A percentile compares a stretch with the other conserved stretches of the same genome.
phyloP scores from a whole-genome alignment of 2,113 vertebrate species.

The Hiodon alosoides region DNA sequence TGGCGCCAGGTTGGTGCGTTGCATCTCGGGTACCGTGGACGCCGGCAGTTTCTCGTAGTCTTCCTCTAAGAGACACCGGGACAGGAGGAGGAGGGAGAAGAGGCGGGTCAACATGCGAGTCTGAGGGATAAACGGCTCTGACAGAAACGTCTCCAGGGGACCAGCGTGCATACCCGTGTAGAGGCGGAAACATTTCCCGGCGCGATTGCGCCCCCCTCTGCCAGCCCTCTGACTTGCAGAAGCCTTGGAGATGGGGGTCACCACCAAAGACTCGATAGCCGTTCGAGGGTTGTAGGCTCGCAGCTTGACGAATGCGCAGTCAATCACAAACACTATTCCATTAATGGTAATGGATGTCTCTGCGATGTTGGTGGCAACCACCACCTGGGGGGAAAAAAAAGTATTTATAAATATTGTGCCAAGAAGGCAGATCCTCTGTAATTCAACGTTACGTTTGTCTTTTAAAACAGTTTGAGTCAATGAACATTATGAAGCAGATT shows the following conservation, averaged over 20 bases:
- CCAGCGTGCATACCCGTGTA: conserved; percentile 74
- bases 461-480: neutral
- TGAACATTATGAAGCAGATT: neutral
- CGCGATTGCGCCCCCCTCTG: conserved; percentile 82
- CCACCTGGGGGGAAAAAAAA: conserved; percentile 63
- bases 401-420: neutral
- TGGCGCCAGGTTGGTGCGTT: conserved; percentile 89
- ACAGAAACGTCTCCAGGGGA: neutral
- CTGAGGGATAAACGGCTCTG: neutral
- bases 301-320: conserved; percentile 94
- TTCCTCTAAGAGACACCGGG: conserved; percentile 76
- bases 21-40: conserved; percentile 91
- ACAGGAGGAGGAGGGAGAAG: neutral
- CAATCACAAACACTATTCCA: conserved; percentile 83
- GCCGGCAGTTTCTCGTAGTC: conserved; percentile 88
- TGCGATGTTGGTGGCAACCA: conserved; percentile 94
- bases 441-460: neutral
- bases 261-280: conserved; percentile 88
- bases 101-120: neutral
- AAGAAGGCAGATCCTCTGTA: neutral
- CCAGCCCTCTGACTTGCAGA: conserved; percentile 91
- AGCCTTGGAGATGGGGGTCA: conserved; percentile 91
- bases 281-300: conserved; percentile 88
- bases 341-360: conserved; percentile 96
- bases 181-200: conserved; percentile 87